Percentiles rank a stretch among this genome's conserved stretches.
Evolutionary conservation across 2,113 vertebrate genomes (phyloP).

Genomic region (Poeciliopsis retropinna): DNA sequence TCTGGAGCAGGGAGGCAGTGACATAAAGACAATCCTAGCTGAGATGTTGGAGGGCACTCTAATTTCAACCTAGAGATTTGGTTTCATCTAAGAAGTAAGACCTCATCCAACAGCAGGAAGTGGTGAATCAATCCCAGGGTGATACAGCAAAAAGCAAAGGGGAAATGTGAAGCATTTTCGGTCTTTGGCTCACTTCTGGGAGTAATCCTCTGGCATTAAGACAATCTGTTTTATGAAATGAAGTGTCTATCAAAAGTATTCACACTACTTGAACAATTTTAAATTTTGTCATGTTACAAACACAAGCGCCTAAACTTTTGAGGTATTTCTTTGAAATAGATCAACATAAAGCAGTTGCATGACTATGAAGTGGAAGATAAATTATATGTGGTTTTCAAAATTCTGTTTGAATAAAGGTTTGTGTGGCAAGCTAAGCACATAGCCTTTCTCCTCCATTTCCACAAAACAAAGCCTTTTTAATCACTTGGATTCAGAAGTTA

Average conservation of each 20-base stretch:
- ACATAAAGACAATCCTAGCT: slow-evolving; percentile 47
- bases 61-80: slow-evolving; percentile 56
- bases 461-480: background rate
- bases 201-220: slow-evolving; percentile 12
- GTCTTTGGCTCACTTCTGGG: slow-evolving; percentile 11
- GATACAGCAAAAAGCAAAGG: slow-evolving; percentile 16
- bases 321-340: no score
- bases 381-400: no score
- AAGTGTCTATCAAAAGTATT: background rate
- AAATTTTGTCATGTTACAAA: background rate
- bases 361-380: no score
- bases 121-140: slow-evolving; percentile 30
- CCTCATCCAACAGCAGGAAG: slow-evolving; percentile 38
- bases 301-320: background rate
- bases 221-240: background rate
- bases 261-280: background rate
- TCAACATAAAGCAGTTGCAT: no score
- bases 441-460: background rate
- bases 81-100: slow-evolving; percentile 74
- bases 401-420: no score
- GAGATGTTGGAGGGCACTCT: slow-evolving; percentile 72
- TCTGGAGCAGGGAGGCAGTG: slow-evolving; percentile 50
- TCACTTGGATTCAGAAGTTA: background rate
- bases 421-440: no score
- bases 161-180: slow-evolving; percentile 27